Evolutionary conservation across 2,888 invertebrate species (phyloP), one percentile per base, ranked within the genome.

Genomic region (Seladonia tumulorum): DNA sequence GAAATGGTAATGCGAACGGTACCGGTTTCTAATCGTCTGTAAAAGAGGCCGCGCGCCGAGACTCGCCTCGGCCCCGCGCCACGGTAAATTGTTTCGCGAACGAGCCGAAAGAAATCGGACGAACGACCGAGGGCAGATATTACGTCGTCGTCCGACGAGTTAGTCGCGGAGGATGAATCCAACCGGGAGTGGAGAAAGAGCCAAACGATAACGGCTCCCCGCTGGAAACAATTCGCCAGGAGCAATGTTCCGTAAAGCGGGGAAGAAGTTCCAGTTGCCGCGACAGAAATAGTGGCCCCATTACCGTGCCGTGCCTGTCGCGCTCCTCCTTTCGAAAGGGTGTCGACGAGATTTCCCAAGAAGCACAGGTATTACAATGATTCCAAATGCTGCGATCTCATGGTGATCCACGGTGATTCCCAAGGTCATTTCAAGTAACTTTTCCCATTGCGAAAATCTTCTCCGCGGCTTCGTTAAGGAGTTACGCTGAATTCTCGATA

Each of bases 211-310:
- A 89, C 89, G 82, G 82, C 85, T 66, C 80, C 82, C 22, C 22
- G 86, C 81, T 86, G 87, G 90, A 90, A 91, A 90, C 91, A 90
- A 90, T 90, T 90, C 90, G 87, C 88, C 63, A 66, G 86, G 82
- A 79, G 88, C 90, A 90, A 90, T 90, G 91, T 90, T 75, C 89
- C 89, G 91, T 90, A 91, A 90, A 91, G 88, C 82, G 87, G 85
- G 85, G 86, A 91, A 89, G 87, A 90, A 91, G 89, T 91, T 91
- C 85, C 85, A 90, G 88, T 90, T 83, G 87, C 83, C 90, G 77
- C 84, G 90, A 86, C 88, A 89, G 87, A 90, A 91, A 90, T 90
- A 89, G 87, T 78, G 86, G 83, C 86, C 53, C 90, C 88, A 85
- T 90, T 89, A 90, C 82, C 81, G 83, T 80, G 80, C 81, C 73